Conservation (phyloP, 2,113 vertebrate species). For the Lophura nycthemera region DNA sequence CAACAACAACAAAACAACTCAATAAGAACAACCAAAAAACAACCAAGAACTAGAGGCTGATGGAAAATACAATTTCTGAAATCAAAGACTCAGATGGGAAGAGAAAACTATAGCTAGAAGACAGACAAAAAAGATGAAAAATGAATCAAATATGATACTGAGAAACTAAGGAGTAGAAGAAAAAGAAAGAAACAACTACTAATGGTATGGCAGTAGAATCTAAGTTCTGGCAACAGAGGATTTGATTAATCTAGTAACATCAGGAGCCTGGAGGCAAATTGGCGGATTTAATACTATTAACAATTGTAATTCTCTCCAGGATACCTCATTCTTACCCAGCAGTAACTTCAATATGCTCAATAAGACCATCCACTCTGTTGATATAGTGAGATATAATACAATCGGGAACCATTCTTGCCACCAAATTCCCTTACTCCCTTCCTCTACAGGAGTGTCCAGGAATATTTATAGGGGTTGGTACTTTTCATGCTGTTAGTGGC, state of each 20-base stretch:
- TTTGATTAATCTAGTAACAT: conserved; percentile 21
- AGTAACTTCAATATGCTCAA: conserved; percentile 9
- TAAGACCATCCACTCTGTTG: neutral
- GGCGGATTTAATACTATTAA: conserved; percentile 13
- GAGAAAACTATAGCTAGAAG: neutral
- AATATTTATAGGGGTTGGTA: conserved; percentile 3
- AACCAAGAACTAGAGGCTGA: neutral
- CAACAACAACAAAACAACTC: too few species aligned
- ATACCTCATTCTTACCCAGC: conserved; percentile 7
- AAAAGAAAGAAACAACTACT: neutral
- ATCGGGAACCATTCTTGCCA: neutral
- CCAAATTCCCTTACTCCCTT: neutral
- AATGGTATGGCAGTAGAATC: neutral
- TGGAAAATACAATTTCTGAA: neutral
- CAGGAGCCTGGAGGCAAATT: neutral
- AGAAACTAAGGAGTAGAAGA: neutral
- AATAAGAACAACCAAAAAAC: neutral
- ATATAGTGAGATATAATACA: neutral
- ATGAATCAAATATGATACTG: neutral
- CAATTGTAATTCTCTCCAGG: neutral
- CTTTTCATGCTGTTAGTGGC: neutral
- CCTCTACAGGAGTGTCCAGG: neutral
- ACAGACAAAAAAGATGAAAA: neutral
- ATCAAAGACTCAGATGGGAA: neutral
- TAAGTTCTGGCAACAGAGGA: neutral